Evolutionary conservation across 1,140 invertebrate genomes (phyloP).

Genomic region (Bombus haemorrhoidalis): DNA sequence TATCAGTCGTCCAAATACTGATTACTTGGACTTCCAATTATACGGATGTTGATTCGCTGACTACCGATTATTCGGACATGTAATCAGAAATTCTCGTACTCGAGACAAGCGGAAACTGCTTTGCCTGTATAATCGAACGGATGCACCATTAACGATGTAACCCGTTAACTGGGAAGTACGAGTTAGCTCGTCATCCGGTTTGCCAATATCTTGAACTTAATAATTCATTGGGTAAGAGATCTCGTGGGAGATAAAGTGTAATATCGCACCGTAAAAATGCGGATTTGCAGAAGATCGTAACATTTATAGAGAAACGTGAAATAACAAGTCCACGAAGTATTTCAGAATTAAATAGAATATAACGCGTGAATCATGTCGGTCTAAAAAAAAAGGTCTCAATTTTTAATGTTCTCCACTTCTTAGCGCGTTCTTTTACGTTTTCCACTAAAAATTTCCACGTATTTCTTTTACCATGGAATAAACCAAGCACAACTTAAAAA

Average conservation of each 20-base stretch:
- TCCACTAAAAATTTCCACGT: too few relatives aligned
- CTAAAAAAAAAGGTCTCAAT: too few relatives aligned
- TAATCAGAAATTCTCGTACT: constrained; percentile 10
- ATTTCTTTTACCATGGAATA: too few relatives aligned
- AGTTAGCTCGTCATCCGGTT: background rate
- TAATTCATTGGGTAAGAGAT: background rate
- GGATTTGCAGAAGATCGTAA: too few relatives aligned
- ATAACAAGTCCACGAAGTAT: too few relatives aligned
- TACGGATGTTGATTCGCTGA: constrained; percentile 17
- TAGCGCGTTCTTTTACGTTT: too few relatives aligned
- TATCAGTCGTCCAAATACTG: background rate
- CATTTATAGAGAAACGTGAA: background rate
- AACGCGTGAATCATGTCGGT: too few relatives aligned
- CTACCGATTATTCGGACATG: constrained; percentile 12
- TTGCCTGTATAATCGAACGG: background rate
- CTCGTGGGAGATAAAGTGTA: background rate
- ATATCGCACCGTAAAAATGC: background rate
- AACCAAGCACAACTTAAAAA: too few relatives aligned
- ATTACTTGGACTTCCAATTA: constrained; percentile 20
- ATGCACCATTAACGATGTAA: background rate
- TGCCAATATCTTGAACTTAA: background rate
- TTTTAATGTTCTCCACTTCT: too few relatives aligned
- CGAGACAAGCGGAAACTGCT: constrained; percentile 19
- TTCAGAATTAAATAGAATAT: too few relatives aligned
- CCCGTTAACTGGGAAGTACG: background rate